Base-by-base conservation (phyloP, 2,888 invertebrate genomes). In the Deilephila elpenor region DNA sequence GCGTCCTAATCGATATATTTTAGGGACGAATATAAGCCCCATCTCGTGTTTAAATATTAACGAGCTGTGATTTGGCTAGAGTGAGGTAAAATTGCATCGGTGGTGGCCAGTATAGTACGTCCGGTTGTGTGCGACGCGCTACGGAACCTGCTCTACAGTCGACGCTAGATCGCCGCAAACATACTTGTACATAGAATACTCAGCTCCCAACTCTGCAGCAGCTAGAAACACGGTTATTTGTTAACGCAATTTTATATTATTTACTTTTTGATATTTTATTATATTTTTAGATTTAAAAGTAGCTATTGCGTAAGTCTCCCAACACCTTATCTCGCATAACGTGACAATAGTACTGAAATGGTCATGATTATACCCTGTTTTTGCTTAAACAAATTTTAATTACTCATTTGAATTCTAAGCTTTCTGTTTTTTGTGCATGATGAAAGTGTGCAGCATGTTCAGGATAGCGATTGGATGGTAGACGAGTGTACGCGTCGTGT, bases 201-300 rank as follows among this genome's bases (percentile, higher is more conserved):
- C 44, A 51, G 25, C 44, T 37, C 17, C 67, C 44, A 64, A 67
- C 67, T 67, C 67, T 67, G 72, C 62, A 34, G 56, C 56, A 56
- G 34, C 72, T 44, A 17, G 7, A 64, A 19, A 37, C 14, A 34
- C 4, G n/a, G 51, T 67, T 56, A 56, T 59, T 37, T 73, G 37
- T 59, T 59, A 59, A 71, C 20, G 62, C 72, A 67, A 64, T 67
- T 73, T 73, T 73, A 34, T 37, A 59, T 64, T 73, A 64, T 67
- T 59, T 73, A 59, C 67, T 73, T 56, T 73, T 73, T 53, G 73
- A 62, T 70, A 71, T 73, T 62, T 73, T 71, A 71, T 44, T 73
- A 71, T 71, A 56, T 62, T 71, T 72, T 73, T 73, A 71, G 71
- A 73, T 73, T 73, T 71, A 59, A 73, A 62, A 53, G 20, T 73